A percentile compares a stretch with the other conserved stretches of the same genome.
Conservation (phyloP, 2,888 invertebrate genomes). For the Eretmocerus hayati region DNA sequence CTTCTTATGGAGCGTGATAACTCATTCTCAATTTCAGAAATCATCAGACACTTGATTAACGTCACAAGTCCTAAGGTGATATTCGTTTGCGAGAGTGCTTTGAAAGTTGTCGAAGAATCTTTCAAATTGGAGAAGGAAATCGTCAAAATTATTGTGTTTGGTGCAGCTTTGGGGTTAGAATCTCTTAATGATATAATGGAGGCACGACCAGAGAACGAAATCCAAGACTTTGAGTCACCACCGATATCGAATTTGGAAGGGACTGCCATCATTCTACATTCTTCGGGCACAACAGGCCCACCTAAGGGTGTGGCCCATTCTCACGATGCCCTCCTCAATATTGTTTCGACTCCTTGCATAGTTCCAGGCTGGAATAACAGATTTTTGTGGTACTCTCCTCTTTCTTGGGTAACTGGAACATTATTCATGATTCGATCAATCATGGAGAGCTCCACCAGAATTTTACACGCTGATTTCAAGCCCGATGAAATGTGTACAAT, state of each 20-base stretch:
- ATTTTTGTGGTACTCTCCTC: constrained; percentile 28
- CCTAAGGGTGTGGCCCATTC: constrained; percentile 36
- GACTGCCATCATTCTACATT: constrained; percentile 33
- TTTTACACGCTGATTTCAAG: constrained; percentile 29
- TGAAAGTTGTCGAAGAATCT: constrained; percentile 18
- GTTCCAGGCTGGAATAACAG: not conserved
- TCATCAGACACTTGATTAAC: constrained; percentile 27
- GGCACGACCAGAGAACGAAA: constrained; percentile 22
- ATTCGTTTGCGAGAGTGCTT: constrained; percentile 25
- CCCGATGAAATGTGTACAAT: constrained; percentile 29
- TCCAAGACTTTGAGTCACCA: constrained; percentile 25
- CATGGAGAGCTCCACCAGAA: constrained; percentile 8
- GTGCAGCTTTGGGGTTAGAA: constrained; percentile 19
- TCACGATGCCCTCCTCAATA: constrained; percentile 25
- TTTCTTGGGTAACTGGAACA: constrained; percentile 36
- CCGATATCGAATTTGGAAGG: constrained; percentile 17
- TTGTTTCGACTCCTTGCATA: constrained; percentile 2
- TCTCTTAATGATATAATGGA: constrained; percentile 27
- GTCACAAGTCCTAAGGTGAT: constrained; percentile 32
- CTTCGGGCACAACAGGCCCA: constrained; percentile 39
- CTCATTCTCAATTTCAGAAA: no score
- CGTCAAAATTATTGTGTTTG: constrained; percentile 28
- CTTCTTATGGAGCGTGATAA: no score
- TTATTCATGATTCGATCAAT: constrained; percentile 24
- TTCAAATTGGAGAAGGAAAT: constrained; percentile 23